Evolutionary conservation across 92 coral and sea anemone species (phyloP), one percentile per base, ranked within the genome.

Genomic region (Epizoanthus scotinus): DNA sequence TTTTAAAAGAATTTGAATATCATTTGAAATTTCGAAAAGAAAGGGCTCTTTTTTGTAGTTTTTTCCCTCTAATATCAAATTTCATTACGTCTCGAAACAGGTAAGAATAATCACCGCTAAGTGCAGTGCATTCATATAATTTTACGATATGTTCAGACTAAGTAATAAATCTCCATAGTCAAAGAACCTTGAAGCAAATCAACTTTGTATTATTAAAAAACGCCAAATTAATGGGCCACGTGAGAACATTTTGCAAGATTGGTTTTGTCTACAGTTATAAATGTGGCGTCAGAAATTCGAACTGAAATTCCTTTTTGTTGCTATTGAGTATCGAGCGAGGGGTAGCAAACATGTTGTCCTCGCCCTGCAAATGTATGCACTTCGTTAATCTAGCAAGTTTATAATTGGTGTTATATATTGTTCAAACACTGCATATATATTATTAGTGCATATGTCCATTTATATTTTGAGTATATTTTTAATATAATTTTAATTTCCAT

Each of bases 261-360:
- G n/a, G 38, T 75, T 75, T 75, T 75, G 63, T 75, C 68, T 10
- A n/a, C 24, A 20, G 6, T 22, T 38, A 75, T 60, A 59, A 75
- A n/a, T n/a, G n/a, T 59, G 44, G 27, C 81, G n/a, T 17, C 13
- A 75, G 59, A 12, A 13, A 21, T 8, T 15, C 21, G 18, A 22
- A 22, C 14, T 17, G 2, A 14, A 17, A 57, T 38, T 10, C 29
- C 26, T 57, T 74, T 75, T 74, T 34, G 59, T 58, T 36, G 15
- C 68, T 22, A 36, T 66, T 21, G 40, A 55, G 25, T 75, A 34
- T 67, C 21, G 63, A 7, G 50, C 50, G 50, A 73, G 64, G 29
- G 34, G 36, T 73, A 20, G 20, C 6, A 24, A n/a, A 56, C 64
- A 36, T 19, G 19, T 13, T 57, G 21, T 28, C 9, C 14, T 31